Conservation (phyloP, 2,797 vertebrate genomes). For the Kryptopterus vitreolus region DNA sequence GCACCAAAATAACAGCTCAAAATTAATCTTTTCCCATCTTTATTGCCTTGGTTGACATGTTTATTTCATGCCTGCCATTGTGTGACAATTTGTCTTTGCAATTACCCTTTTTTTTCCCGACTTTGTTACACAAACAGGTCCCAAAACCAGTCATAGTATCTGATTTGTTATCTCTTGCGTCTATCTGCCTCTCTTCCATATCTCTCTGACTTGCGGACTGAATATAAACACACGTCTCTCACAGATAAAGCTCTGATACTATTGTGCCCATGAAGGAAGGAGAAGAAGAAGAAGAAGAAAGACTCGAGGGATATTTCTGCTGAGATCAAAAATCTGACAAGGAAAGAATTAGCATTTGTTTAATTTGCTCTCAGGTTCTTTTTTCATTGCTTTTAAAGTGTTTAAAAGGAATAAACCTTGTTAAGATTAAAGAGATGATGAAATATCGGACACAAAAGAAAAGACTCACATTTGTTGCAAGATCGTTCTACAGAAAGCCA, state of each 20-base stretch:
- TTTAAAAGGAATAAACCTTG: constrained; percentile 62
- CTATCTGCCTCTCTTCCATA: constrained; percentile 79
- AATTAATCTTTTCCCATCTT: constrained; percentile 68
- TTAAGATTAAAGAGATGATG: constrained; percentile 65
- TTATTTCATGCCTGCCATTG: constrained; percentile 80
- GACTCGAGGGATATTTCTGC: constrained; percentile 57
- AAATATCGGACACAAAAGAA: constrained; percentile 61
- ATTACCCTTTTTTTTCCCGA: constrained; percentile 81
- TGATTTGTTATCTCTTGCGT: constrained; percentile 83
- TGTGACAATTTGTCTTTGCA: constrained; percentile 71
- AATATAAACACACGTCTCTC: constrained; percentile 68
- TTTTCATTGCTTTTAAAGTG: constrained; percentile 67
- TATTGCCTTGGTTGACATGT: constrained; percentile 70
- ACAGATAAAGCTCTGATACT: constrained; percentile 73
- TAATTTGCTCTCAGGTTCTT: constrained; percentile 4
- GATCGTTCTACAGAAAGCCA: background rate
- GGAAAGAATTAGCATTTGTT: constrained; percentile 74
- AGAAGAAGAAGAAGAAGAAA: constrained; percentile 63
- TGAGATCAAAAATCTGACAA: constrained; percentile 80
- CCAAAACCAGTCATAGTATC: constrained; percentile 74
- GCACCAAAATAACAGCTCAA: constrained; percentile 76
- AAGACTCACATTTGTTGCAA: constrained; percentile 17
- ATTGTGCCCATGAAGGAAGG: constrained; percentile 55
- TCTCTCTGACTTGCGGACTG: constrained; percentile 76
- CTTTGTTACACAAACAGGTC: constrained; percentile 76